Percentiles rank a stretch among this genome's conserved stretches.
phyloP scores from a whole-genome alignment of 2,888 invertebrate genomes.

The Julus scandinavius region DNA sequence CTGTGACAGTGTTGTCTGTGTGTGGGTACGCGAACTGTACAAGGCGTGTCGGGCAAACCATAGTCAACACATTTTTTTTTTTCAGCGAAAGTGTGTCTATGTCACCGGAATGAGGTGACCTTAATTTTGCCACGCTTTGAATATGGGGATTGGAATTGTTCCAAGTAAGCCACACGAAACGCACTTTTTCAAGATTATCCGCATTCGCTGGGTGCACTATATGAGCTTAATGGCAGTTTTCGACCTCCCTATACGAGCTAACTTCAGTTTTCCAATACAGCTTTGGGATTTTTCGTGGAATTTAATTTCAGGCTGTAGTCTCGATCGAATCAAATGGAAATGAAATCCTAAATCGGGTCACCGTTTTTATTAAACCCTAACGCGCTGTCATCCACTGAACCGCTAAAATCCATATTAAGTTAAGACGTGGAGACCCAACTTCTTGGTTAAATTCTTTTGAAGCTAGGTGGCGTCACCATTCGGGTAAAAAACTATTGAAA shows the following conservation, averaged over 20 bases:
- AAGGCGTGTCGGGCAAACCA: background rate
- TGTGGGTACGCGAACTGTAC: background rate
- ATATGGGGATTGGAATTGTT: constrained; percentile 28
- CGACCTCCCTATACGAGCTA: background rate
- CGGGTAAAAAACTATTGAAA: no score
- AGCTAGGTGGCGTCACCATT: background rate
- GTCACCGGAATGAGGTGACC: constrained; percentile 38
- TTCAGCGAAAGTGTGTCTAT: constrained; percentile 5
- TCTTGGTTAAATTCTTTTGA: background rate
- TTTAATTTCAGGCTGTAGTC: background rate
- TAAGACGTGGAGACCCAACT: background rate
- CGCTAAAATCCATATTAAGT: background rate
- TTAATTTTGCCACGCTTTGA: background rate
- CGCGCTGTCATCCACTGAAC: background rate
- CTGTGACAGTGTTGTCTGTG: background rate
- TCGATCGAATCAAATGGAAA: background rate
- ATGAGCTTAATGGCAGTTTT: background rate
- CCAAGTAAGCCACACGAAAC: constrained; percentile 7
- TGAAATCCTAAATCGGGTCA: constrained; percentile 24
- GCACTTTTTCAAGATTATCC: background rate
- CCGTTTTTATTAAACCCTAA: background rate
- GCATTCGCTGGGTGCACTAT: background rate
- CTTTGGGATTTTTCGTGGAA: background rate
- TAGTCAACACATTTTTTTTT: constrained; percentile 3
- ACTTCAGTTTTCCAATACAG: background rate